Conservation (phyloP, 2,113 vertebrate genomes). For the Tinamus guttatus region DNA sequence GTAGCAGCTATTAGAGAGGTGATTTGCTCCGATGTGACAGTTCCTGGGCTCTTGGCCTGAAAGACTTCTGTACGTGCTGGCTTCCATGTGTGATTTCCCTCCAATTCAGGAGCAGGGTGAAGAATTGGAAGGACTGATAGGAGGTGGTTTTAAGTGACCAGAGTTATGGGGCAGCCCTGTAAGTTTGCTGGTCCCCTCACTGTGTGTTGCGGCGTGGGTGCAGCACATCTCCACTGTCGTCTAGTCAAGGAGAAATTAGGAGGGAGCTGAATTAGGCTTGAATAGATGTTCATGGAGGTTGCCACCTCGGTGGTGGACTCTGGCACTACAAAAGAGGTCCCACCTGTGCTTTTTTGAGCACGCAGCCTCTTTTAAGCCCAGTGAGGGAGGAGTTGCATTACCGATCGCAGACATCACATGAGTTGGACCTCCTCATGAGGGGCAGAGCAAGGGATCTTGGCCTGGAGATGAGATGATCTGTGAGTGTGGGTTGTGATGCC, state of each 20-base stretch:
- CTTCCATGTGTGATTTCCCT: background rate
- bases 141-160: background rate
- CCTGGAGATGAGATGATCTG: background rate
- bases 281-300: background rate
- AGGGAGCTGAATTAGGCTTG: background rate
- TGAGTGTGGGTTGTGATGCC: background rate
- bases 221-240: background rate
- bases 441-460: background rate
- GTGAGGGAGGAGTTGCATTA: background rate
- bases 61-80: background rate
- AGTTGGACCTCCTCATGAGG: background rate
- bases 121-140: background rate
- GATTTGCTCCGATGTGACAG: background rate
- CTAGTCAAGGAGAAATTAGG: background rate
- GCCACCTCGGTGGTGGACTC: background rate
- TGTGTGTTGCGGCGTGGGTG: background rate
- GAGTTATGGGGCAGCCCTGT: background rate
- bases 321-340: background rate
- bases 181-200: background rate
- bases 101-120: background rate
- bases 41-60: background rate
- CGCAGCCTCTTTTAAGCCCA: background rate
- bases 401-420: accelerated
- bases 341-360: background rate
- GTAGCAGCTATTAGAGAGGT: background rate